Evolutionary conservation across 2,113 vertebrate genomes (phyloP).

Genomic region (Mobula hypostoma): DNA sequence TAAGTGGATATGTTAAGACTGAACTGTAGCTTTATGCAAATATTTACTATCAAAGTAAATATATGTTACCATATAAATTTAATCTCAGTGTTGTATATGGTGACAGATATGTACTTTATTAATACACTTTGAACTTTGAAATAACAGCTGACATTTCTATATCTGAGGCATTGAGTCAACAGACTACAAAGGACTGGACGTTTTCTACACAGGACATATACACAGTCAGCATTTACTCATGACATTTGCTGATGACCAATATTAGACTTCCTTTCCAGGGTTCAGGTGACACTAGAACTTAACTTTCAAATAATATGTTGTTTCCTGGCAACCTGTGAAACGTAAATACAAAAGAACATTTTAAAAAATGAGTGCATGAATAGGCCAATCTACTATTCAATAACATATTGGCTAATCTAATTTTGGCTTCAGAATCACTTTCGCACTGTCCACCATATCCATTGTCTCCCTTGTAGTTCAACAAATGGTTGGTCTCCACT

Average conservation of each 20-base stretch:
- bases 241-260: not conserved
- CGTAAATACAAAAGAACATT: not conserved
- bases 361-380: too few relatives aligned
- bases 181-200: not conserved
- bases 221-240: not conserved
- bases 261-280: not conserved
- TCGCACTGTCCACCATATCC: too few relatives aligned
- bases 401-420: too few relatives aligned
- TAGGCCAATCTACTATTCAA: too few relatives aligned
- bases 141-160: not conserved
- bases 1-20: not conserved
- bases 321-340: not conserved
- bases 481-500: too few relatives aligned
- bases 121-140: too few relatives aligned
- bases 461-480: too few relatives aligned
- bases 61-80: too few relatives aligned
- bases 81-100: too few relatives aligned
- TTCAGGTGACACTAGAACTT: not conserved
- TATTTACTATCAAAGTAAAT: too few relatives aligned
- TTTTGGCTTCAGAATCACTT: too few relatives aligned
- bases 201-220: not conserved
- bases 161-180: not conserved
- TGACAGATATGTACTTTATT: too few relatives aligned
- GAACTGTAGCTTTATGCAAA: not conserved
- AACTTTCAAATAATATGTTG: not conserved